Conservation (phyloP, 2,888 invertebrate species). For the Malthinus flaveolus region DNA sequence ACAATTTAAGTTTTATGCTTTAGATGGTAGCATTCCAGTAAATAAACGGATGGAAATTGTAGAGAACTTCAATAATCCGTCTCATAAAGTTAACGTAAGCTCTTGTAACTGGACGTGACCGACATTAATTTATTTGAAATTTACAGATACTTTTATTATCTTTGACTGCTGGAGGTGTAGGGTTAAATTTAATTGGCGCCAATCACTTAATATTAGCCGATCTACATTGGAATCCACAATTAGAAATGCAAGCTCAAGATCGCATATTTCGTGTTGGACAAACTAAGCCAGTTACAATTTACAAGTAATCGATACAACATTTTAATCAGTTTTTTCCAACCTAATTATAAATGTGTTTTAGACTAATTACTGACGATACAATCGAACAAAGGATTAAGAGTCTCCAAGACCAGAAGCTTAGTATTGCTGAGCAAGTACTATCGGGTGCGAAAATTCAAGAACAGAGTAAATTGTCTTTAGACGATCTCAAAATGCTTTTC, state of each 20-base stretch:
- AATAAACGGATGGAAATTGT: slow-evolving; percentile 72
- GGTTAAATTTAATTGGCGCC: slow-evolving; percentile 89
- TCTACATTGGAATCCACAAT: slow-evolving; percentile 96
- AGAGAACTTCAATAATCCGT: slow-evolving; percentile 69
- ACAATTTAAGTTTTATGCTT: slow-evolving; percentile 62
- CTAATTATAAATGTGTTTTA: slow-evolving; percentile 45
- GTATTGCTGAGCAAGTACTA: slow-evolving; percentile 76
- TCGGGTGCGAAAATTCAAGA: slow-evolving; percentile 67
- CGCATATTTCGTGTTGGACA: slow-evolving; percentile 92
- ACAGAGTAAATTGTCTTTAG: slow-evolving; percentile 73
- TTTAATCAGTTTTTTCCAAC: background rate
- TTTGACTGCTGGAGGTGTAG: slow-evolving; percentile 91
- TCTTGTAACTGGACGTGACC: background rate
- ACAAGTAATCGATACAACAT: slow-evolving; percentile 64
- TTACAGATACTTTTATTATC: slow-evolving; percentile 77
- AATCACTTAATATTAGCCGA: slow-evolving; percentile 90
- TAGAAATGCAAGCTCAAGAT: slow-evolving; percentile 94
- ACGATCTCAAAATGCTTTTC: slow-evolving; percentile 77
- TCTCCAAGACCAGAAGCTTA: slow-evolving; percentile 79
- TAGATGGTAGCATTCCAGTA: slow-evolving; percentile 78
- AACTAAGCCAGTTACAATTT: slow-evolving; percentile 75
- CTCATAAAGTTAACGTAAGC: slow-evolving; percentile 60
- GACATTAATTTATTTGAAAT: background rate
- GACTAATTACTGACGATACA: slow-evolving; percentile 82
- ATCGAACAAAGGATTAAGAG: slow-evolving; percentile 84